phyloP scores from a whole-genome alignment of 1,140 invertebrate genomes.

The Pseudomyrmex pallidus region DNA sequence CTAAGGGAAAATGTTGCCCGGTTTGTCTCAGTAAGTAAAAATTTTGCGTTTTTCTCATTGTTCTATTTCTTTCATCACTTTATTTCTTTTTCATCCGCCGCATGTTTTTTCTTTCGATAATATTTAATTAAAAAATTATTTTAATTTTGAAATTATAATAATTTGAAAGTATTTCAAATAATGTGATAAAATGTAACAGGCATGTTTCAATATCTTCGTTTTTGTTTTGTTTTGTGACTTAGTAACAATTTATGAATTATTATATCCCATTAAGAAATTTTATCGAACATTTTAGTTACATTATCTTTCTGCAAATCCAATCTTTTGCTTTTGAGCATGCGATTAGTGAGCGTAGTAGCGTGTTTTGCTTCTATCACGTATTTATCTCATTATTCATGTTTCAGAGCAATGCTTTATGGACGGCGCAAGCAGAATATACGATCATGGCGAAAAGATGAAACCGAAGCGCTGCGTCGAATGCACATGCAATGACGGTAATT shows the following conservation, averaged over 20 bases:
- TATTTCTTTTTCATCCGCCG: too few relatives aligned
- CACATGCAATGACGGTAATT: constrained; percentile 91
- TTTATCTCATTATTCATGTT: constrained; percentile 47
- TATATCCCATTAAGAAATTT: constrained; percentile 1
- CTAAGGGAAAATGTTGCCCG: constrained; percentile 93
- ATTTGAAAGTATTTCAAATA: neutral
- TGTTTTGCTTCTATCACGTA: constrained; percentile 27
- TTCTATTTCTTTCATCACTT: neutral
- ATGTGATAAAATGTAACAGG: neutral
- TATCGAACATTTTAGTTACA: neutral
- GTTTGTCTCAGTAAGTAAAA: constrained; percentile 92
- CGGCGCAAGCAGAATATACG: constrained; percentile 88
- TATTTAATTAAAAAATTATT: constrained; percentile 2
- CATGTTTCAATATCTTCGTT: neutral
- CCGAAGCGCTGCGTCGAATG: constrained; percentile 91
- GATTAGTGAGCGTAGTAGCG: constrained; percentile 11
- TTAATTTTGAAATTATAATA: neutral
- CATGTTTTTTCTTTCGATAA: neutral
- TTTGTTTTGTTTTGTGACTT: neutral
- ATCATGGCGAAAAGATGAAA: constrained; percentile 92
- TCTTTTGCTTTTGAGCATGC: constrained; percentile 26
- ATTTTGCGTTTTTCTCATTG: neutral
- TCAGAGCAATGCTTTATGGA: constrained; percentile 92
- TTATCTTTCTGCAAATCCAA: neutral
- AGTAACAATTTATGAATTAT: neutral